Base-by-base conservation (phyloP, 2,113 vertebrate genomes). In the Gymnorhina tibicen region DNA sequence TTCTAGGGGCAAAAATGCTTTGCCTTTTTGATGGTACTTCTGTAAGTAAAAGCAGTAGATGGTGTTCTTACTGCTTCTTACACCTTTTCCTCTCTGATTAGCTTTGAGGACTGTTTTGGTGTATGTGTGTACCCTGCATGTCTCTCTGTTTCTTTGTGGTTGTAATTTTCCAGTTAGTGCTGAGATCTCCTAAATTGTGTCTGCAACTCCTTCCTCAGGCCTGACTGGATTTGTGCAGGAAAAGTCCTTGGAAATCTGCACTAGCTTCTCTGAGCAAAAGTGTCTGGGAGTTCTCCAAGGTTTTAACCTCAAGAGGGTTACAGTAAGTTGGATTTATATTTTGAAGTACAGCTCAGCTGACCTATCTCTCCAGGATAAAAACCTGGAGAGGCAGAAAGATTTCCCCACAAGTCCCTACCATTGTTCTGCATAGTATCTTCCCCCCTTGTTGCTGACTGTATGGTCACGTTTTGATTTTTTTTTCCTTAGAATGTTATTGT, bases 251-350 rank as follows among this genome's bases (percentile, higher is more conserved):
- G 72, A 80, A 92, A 42, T 85, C 47, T 81, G 7, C 56, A 5
- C 8, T 68, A 33, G 56, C 73, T 92, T 68, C 52, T 91, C 59
- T 74, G 49, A 81, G 28, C 44, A 78, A 28, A 89, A 94, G 47
- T 39, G 32, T 39, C 73, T 75, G 63, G 33, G 52, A 78, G 14
- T 77, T 91, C 37, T 92, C n/a, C 85, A 78, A 77, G 32, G 44
- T n/a, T 84, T 95, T 76, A 74, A 52, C 64, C 41, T 84, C 32
- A 2, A 24, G 35, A 93, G 56, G 64, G 81, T 88, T 88, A 62
- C 87, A 89, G 95, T 96, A 94, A 96, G 91, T 95, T 93, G 3
- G 28, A 67, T 95, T 94, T 92, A 52, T 70, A 5, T 78, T 73
- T 80, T 50, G 35, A 81, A 84, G 32, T 89, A 33, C 60, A 68